These are phyloP conservation scores for Nothoprocta perdicaria DNA, from an alignment of 2,113 vertebrate species.

Conservation along the genomic window DNA sequence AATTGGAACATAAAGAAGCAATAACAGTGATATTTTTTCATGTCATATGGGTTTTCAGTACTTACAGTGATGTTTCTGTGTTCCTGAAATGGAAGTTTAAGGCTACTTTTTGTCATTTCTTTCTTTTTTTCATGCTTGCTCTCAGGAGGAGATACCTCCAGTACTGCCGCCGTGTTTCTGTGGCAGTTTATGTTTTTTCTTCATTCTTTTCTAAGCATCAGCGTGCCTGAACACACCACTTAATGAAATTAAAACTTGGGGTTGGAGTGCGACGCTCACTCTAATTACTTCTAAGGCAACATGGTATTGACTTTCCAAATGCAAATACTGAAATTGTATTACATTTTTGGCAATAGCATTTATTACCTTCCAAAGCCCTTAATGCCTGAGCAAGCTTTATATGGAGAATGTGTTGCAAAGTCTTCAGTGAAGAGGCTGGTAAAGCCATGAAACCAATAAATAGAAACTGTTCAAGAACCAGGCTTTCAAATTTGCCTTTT, in stretches of 20 bases:
- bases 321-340: slow-evolving; percentile 9
- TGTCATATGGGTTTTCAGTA: background rate
- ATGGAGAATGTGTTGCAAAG: background rate
- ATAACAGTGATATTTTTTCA: background rate
- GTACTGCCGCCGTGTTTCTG: accelerated
- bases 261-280: background rate
- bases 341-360: slow-evolving; percentile 30
- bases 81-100: background rate
- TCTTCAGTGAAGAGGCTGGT: background rate
- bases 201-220: background rate
- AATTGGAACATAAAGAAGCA: accelerated
- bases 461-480: background rate
- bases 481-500: background rate
- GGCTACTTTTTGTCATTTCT: background rate
- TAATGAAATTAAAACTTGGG: background rate
- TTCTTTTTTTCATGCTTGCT: background rate
- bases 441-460: background rate
- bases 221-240: background rate
- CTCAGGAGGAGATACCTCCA: background rate
- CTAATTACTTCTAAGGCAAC: background rate
- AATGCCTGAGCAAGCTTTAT: slow-evolving; percentile 24
- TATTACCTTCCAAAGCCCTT: slow-evolving; percentile 34
- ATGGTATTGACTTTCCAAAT: slow-evolving; percentile 1
- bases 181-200: background rate
- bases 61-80: accelerated